phyloP scores from a whole-genome alignment of 2,113 vertebrate species.

The Ochotona princeps region DNA sequence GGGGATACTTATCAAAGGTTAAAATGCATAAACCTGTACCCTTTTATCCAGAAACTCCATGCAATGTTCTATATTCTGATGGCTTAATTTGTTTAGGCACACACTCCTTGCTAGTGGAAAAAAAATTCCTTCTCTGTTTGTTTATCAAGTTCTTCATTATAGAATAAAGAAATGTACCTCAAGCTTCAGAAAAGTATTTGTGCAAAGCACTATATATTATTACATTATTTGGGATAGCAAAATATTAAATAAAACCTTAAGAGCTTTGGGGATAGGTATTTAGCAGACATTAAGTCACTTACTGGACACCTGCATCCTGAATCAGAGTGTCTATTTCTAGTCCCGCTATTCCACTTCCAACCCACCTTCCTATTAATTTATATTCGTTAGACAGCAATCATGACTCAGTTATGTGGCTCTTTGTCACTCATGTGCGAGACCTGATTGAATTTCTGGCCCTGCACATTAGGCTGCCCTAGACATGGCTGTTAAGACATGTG shows the following conservation, averaged over 20 bases:
- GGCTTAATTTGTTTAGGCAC: not conserved
- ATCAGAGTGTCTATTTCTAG: no score
- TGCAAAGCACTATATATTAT: not conserved
- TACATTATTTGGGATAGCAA: not conserved
- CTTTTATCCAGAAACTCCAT: not conserved
- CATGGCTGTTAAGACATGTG: no score
- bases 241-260: not conserved
- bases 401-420: no score
- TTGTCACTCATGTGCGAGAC: no score
- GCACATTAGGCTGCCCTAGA: no score
- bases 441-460: no score
- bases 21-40: not conserved
- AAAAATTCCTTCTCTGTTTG: not conserved
- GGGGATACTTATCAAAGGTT: constrained; percentile 35
- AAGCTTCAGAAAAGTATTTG: not conserved
- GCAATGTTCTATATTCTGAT: not conserved
- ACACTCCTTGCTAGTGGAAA: not conserved
- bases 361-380: no score
- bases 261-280: no score
- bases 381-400: no score
- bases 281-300: no score
- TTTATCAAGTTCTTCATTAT: not conserved
- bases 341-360: no score
- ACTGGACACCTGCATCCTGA: no score
- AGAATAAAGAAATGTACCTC: not conserved